Base-by-base conservation (phyloP, 2,113 vertebrate genomes). In the Atractosteus spatula region DNA sequence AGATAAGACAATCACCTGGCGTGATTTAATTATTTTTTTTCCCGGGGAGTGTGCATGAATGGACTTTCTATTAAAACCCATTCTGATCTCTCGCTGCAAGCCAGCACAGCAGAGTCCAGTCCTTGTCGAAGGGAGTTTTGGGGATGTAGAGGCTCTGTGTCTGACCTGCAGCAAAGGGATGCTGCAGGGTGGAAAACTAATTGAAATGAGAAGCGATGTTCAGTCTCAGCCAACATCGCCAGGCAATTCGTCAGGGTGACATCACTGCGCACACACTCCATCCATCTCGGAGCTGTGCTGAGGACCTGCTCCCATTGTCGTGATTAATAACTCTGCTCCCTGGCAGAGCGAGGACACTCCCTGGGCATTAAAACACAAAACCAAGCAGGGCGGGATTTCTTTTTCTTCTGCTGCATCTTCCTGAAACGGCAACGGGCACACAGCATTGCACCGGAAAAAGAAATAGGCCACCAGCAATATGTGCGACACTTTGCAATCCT, bases 171-270 rank as follows among this genome's bases (percentile, higher is more conserved):
- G 47, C 57, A 69, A 16, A 41, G 55, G 57, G 17, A 56, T 42
- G 65, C 65, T 64, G 75, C 55, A 78, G 82, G 80, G 80, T 81
- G 80, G 84, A 81, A 83, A 90, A 87, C 89, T 92, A 92, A 92
- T 93, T 93, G 91, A 93, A 93, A 93, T 92, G 91, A 92, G 89
- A 92, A 86, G 87, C 88, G 89, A 93, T 87, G 89, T 91, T 86
- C 89, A 90, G 89, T 91, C 87, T 89, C 87, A 83, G 87, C 87
- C 89, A 87, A 85, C 87, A 84, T 82, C 80, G 85, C 82, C 77
- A 77, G 82, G 88, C 87, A 89, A 93, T 93, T 91, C 90, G 87
- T 93, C 91, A 91, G 88, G 81, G 89, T 92, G 91, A 93, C 91
- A 93, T 92, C 90, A 92, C 83, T 86, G 87, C 85, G 84, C 88